phyloP scores from a whole-genome alignment of 1,140 invertebrate species.

The Antheraea mylitta region DNA sequence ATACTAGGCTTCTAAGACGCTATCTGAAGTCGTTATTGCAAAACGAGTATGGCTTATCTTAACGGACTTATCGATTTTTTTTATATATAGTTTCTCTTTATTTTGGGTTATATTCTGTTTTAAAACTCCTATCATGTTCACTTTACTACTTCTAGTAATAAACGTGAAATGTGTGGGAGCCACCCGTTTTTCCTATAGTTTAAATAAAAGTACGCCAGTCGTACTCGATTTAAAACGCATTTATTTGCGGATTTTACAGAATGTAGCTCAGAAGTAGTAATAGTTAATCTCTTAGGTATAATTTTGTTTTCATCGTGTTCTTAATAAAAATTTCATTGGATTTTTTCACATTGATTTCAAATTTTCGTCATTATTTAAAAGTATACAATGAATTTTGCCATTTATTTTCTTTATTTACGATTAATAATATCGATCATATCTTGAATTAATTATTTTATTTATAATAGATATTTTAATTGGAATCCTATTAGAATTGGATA shows the following conservation, averaged over 20 bases:
- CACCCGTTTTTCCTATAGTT: not conserved
- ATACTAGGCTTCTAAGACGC: not conserved
- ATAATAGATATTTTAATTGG: not conserved
- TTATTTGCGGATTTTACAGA: not conserved
- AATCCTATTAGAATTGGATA: not conserved
- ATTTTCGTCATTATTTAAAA: slow-evolving; percentile 12
- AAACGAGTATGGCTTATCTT: no score
- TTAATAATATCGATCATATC: not conserved
- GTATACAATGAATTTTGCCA: slow-evolving; percentile 28
- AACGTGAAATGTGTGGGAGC: slow-evolving; percentile 2
- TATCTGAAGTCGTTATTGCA: slow-evolving; percentile 2
- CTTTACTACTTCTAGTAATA: slow-evolving; percentile 36
- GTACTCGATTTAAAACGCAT: slow-evolving; percentile 7
- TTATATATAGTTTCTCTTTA: not conserved
- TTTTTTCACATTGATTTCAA: slow-evolving; percentile 26
- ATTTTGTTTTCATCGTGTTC: not conserved
- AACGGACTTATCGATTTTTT: not conserved
- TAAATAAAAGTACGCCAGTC: slow-evolving; percentile 17
- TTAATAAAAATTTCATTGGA: slow-evolving; percentile 61
- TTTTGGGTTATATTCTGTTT: slow-evolving; percentile 2
- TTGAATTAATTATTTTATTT: not conserved
- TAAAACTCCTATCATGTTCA: slow-evolving; percentile 27
- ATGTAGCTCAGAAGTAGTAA: not conserved
- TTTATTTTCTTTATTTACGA: slow-evolving; percentile 30
- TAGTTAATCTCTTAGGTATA: not conserved